Evolutionary conservation across 2,797 vertebrate genomes (phyloP).

Genomic region (Eurystomus glaucurus): DNA sequence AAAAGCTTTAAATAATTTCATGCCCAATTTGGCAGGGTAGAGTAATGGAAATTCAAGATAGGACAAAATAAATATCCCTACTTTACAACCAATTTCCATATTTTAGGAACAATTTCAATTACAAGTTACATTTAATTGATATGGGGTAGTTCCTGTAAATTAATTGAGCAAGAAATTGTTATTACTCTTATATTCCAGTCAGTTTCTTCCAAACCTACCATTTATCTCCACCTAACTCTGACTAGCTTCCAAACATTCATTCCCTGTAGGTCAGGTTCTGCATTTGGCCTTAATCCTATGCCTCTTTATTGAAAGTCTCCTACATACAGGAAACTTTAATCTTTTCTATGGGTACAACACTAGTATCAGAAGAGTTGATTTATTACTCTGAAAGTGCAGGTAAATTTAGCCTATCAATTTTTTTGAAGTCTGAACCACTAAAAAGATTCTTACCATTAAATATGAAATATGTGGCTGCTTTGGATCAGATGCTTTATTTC

Average conservation of each 20-base stretch:
- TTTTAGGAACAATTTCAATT: neutral
- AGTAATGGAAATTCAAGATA: neutral
- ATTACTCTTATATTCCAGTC: neutral
- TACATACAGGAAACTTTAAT: neutral
- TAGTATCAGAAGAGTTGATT: neutral
- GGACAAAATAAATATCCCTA: neutral
- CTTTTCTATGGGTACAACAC: neutral
- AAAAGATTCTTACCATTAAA: neutral
- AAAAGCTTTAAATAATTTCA: neutral
- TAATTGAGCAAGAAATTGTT: neutral
- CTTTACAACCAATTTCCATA: neutral
- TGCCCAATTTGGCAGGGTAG: neutral
- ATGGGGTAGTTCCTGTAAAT: neutral
- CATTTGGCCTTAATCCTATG: neutral
- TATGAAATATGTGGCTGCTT: neutral
- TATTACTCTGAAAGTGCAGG: neutral
- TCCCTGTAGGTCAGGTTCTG: neutral
- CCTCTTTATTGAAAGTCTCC: neutral
- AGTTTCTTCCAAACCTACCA: neutral
- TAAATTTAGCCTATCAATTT: neutral
- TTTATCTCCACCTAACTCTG: neutral
- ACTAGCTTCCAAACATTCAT: neutral
- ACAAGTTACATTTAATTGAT: neutral
- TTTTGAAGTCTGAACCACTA: neutral
- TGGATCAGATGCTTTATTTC: neutral